A percentile compares a stretch with the other conserved stretches of the same genome.
phyloP scores from a whole-genome alignment of 1,140 invertebrate genomes.

The Macrocentrus cingulum region DNA sequence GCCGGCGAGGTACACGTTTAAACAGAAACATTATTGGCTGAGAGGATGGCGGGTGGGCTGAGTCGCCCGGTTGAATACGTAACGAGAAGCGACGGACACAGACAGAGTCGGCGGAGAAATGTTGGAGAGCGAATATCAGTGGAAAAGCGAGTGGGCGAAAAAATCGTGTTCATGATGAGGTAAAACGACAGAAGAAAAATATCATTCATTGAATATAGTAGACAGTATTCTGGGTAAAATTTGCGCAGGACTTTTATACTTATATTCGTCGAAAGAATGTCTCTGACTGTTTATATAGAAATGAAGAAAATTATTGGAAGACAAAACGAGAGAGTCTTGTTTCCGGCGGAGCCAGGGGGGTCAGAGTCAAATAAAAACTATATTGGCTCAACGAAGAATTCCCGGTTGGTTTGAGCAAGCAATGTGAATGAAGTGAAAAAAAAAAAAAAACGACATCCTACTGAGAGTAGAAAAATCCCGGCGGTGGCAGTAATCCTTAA shows the following conservation, averaged over 20 bases:
- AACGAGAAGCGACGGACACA: conserved; percentile 13
- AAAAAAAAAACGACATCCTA: background rate
- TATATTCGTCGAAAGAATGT: too few species aligned
- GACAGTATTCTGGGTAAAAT: conserved; percentile 6
- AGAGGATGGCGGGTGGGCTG: background rate
- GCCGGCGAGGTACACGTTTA: conserved; percentile 19
- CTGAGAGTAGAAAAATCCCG: conserved; percentile 21
- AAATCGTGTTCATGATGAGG: background rate
- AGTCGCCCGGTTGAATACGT: conserved; percentile 24
- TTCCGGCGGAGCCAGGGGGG: too few species aligned
- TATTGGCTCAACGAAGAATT: conserved; percentile 19
- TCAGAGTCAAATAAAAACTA: conserved; percentile 26
- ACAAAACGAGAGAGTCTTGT: conserved; percentile 17
- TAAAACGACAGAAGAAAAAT: conserved; percentile 13
- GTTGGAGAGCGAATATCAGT: conserved; percentile 4
- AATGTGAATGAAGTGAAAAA: conserved; percentile 1
- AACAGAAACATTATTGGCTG: conserved; percentile 30
- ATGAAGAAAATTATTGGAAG: conserved; percentile 25
- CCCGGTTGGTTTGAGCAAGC: background rate
- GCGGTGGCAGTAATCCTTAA: conserved; percentile 19
- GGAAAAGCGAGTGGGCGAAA: background rate
- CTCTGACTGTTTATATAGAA: conserved; percentile 26
- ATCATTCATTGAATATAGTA: background rate
- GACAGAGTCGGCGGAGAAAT: conserved; percentile 7
- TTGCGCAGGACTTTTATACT: too few species aligned